phyloP scores from a whole-genome alignment of 2,888 invertebrate genomes.

The Drosophila robusta region DNA sequence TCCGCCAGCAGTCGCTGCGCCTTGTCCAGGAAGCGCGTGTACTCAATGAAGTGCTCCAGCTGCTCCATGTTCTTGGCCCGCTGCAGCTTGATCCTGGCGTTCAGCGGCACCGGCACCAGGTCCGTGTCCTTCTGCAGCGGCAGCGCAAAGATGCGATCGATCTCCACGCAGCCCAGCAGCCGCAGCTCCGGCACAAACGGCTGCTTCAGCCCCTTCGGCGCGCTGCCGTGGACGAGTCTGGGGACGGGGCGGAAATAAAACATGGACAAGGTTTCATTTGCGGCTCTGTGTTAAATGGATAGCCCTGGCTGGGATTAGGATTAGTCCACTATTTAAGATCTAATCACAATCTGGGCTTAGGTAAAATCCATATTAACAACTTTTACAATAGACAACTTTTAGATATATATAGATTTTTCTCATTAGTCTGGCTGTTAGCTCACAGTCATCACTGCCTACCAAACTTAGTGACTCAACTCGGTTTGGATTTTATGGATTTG shows the following conservation, averaged over 20 bases:
- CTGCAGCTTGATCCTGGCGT: slow-evolving; percentile 94
- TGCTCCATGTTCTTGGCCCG: slow-evolving; percentile 93
- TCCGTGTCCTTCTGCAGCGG: slow-evolving; percentile 93
- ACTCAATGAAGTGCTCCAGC: slow-evolving; percentile 90
- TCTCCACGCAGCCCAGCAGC: slow-evolving; percentile 93
- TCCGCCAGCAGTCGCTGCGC: slow-evolving; percentile 90
- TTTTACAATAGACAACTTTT: too few relatives aligned
- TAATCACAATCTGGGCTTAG: too few relatives aligned
- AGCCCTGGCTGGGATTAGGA: too few relatives aligned
- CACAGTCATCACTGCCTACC: too few relatives aligned
- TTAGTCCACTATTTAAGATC: too few relatives aligned
- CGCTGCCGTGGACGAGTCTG: slow-evolving; percentile 93
- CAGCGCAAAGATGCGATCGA: slow-evolving; percentile 92
- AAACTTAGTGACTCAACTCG: too few relatives aligned
- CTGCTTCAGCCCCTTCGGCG: slow-evolving; percentile 93
- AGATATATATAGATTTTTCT: too few relatives aligned
- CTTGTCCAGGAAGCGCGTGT: slow-evolving; percentile 91
- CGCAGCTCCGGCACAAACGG: slow-evolving; percentile 94
- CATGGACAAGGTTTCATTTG: not conserved
- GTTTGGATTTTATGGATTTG: too few relatives aligned
- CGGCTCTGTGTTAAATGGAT: too few relatives aligned
- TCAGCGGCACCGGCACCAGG: slow-evolving; percentile 93
- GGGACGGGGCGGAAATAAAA: slow-evolving; percentile 2
- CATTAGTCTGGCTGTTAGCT: too few relatives aligned
- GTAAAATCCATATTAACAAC: too few relatives aligned